Conservation (phyloP, 2,113 vertebrate genomes). For the Scatophagus argus region DNA sequence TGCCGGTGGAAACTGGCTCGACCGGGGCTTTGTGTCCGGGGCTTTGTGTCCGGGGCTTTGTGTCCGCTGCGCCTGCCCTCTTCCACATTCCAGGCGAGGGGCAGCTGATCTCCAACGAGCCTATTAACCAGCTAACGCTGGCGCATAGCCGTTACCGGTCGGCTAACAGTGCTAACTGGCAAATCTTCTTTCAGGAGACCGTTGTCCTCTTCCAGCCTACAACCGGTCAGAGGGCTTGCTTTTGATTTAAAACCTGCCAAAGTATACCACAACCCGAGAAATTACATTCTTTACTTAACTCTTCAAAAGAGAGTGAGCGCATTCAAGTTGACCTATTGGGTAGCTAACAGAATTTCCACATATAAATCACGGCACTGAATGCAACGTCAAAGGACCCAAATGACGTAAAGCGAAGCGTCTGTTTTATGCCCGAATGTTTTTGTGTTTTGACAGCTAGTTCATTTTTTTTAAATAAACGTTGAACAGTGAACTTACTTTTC, state of each 20-base stretch:
- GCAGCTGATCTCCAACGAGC: too few species aligned
- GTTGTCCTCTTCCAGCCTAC: background rate
- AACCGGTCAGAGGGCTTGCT: background rate
- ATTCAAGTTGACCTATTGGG: background rate
- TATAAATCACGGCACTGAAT: slow-evolving; percentile 19
- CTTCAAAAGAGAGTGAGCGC: background rate
- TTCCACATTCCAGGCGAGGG: too few species aligned
- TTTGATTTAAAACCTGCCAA: background rate
- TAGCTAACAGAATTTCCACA: background rate
- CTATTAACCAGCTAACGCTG: slow-evolving; percentile 39
- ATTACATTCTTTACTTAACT: background rate
- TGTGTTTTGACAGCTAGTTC: background rate
- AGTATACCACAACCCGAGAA: background rate
- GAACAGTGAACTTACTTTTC: background rate
- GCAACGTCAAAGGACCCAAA: slow-evolving; percentile 46
- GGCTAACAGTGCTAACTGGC: slow-evolving; percentile 1
- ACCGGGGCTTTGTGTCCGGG: too few species aligned
- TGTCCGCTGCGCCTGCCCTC: too few species aligned
- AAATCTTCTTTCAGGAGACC: background rate
- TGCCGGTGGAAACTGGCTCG: too few species aligned
- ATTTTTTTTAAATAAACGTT: background rate
- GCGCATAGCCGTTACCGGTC: slow-evolving; percentile 28
- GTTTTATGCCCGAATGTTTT: slow-evolving; percentile 59
- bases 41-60: too few species aligned
- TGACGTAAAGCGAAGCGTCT: slow-evolving; percentile 10